Percentiles rank a stretch among this genome's conserved stretches.
Evolutionary conservation across 2,797 vertebrate species (phyloP).

Genomic region (Calcarius lapponicus): DNA sequence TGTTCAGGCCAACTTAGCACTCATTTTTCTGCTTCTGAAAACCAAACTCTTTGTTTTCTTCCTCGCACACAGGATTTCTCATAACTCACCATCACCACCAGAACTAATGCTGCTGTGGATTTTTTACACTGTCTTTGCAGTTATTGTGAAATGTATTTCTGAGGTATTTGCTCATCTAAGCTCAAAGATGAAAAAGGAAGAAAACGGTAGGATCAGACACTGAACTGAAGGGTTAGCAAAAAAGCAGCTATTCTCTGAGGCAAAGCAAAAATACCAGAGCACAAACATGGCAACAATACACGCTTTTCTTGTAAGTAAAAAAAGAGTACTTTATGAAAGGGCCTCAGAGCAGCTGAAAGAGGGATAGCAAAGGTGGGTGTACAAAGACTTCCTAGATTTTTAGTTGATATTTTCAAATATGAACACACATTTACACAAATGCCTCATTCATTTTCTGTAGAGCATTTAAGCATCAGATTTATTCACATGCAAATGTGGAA

Average conservation of each 20-base stretch:
- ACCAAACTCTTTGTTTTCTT: neutral
- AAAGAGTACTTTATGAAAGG: slow-evolving; percentile 20
- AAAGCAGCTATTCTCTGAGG: neutral
- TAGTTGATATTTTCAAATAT: neutral
- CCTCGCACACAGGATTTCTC: neutral
- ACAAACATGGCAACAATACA: neutral
- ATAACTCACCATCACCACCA: neutral
- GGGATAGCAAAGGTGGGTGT: neutral
- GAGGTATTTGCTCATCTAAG: neutral
- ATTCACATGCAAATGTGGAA: neutral
- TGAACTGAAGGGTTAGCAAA: neutral
- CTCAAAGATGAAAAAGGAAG: neutral
- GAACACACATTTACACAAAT: neutral
- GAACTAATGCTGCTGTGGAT: neutral
- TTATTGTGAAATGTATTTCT: neutral
- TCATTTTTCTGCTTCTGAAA: neutral
- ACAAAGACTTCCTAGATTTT: slow-evolving; percentile 24
- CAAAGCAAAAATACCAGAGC: slow-evolving; percentile 7
- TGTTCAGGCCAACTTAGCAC: neutral
- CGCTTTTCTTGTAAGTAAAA: neutral
- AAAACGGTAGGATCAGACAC: neutral
- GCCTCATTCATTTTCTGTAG: neutral
- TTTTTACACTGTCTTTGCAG: neutral
- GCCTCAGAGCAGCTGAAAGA: neutral
- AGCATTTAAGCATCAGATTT: neutral